Evolutionary conservation across 2,888 invertebrate species (phyloP), one percentile per base, ranked within the genome.

Genomic region (Oligia strigilis): DNA sequence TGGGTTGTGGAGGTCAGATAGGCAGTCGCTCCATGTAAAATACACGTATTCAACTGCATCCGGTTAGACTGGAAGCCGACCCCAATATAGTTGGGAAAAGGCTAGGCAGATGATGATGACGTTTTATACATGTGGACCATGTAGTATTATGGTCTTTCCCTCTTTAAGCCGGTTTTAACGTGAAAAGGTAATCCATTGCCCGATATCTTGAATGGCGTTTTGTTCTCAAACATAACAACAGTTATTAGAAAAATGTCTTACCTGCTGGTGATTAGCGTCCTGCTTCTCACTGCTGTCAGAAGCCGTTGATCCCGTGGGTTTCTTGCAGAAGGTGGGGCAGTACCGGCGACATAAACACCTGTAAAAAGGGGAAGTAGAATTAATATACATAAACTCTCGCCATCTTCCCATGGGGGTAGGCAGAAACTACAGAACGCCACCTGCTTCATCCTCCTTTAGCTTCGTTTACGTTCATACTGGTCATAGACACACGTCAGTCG

Each of bases 281-380:
- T 93, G 93, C 72, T 96, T 96, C 43, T 95, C 96, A 75, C 96
- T 97, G 94, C 95, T 96, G 60, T 95, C 96, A 0, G 96, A 95
- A 14, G 88, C 89, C 0, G 95, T 94, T 0, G 95, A 94, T 2
- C 89, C 91, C 0, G 93, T 81, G 0, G 93, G 90, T 77, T 94
- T 95, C 87, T 92, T 93, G 90, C 95, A 98, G 96, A 91, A 98
- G 93, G 88, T 97, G 93, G 93, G 98, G 93, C 93, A 98, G 97
- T 93, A 98, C 93, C 91, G 98, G 96, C 93, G 98, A 94, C 94
- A 98, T 95, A 89, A 97, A 97, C 94, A 98, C 93, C 96, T 98
- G 98, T 1, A 13, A 9, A 60, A 85, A 64, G 14, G 1, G 0
- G 4, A 5, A 19, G 40, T 11, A n/a, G 0, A 64, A 13, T 78